Percentiles rank a stretch among this genome's conserved stretches.
These are phyloP conservation scores for Felis chaus DNA, from an alignment of 2,113 vertebrate species.

Conservation along the genomic window DNA sequence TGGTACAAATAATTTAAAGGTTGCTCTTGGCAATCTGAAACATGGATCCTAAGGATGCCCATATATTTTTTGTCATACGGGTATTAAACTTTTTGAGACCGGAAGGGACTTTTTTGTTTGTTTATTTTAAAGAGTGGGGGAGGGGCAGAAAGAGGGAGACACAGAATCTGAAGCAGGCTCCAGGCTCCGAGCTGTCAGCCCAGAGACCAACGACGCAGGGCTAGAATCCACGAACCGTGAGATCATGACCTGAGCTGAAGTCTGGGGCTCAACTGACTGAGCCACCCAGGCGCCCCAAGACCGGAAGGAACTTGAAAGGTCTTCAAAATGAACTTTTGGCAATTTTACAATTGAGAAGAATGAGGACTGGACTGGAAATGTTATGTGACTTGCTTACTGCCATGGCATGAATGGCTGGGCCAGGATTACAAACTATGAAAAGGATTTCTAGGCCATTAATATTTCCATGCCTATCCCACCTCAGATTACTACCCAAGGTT, in stretches of 20 bases:
- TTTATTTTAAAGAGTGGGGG: too few species aligned
- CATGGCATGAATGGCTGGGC: not conserved
- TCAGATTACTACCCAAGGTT: not conserved
- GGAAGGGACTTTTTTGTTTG: not conserved
- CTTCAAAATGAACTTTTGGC: not conserved
- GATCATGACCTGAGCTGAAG: too few species aligned
- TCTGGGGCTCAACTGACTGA: too few species aligned
- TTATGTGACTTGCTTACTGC: not conserved
- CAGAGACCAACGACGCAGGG: too few species aligned
- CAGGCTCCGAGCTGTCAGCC: too few species aligned
- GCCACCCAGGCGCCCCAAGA: not conserved
- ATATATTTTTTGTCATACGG: constrained; percentile 22
- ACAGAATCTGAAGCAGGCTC: too few species aligned
- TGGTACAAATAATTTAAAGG: constrained; percentile 38
- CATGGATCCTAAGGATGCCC: not conserved
- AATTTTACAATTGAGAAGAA: constrained; percentile 18
- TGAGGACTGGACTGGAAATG: not conserved
- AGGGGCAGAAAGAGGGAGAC: too few species aligned
- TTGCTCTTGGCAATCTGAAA: constrained; percentile 20
- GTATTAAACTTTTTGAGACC: not conserved
- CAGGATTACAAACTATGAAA: not conserved
- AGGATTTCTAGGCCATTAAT: not conserved
- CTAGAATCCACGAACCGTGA: too few species aligned
- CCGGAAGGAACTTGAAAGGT: not conserved
- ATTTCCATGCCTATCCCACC: not conserved